Base-by-base conservation (phyloP, 2,797 vertebrate genomes). In the Nannoperca australis region DNA sequence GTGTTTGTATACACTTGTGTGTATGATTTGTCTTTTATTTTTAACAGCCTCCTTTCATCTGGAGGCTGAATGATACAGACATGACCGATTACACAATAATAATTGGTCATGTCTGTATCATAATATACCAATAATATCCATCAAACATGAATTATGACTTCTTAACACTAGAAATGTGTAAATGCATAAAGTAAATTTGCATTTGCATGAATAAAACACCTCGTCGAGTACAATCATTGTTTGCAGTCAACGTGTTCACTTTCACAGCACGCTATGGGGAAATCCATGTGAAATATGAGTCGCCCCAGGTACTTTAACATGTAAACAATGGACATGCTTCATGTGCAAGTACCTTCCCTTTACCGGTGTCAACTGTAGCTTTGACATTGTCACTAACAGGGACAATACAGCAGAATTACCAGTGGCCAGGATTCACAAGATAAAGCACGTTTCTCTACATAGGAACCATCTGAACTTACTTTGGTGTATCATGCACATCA, bases 1-100 rank as follows among this genome's bases (percentile, higher is more conserved):
- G 68, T 74, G 78, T 71, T 73, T 84, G 71, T 81, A 55, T 84
- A 83, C 73, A 72, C 58, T 79, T 71, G 76, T 75, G 70, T 74
- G 50, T 83, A 56, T 85, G 79, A 93, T 95, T 94, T 95, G 93
- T 89, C 90, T 91, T 92, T 91, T 40, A 94, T 96, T 96, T 90
- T 83, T 84, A 92, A 93, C 91, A 89, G 91, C 91, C 91, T 84
- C 69, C 70, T 85, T 91, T 88, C 87, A 88, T 86, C 89, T 82
- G 89, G 80, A 75, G 73, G 71, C 53, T 67, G 73, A 84, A 73
- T 38, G 44, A 61, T 80, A 83, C 73, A 81, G 71, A 89, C 83
- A 84, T 54, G 55, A 76, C 40, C 36, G 71, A 87, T 89, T 87
- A 88, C 82, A 83, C 70, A 88, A 27, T 27, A 27, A 27, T 27